Conservation (phyloP, 2,888 invertebrate genomes). For the Agapetus fuscipes region DNA sequence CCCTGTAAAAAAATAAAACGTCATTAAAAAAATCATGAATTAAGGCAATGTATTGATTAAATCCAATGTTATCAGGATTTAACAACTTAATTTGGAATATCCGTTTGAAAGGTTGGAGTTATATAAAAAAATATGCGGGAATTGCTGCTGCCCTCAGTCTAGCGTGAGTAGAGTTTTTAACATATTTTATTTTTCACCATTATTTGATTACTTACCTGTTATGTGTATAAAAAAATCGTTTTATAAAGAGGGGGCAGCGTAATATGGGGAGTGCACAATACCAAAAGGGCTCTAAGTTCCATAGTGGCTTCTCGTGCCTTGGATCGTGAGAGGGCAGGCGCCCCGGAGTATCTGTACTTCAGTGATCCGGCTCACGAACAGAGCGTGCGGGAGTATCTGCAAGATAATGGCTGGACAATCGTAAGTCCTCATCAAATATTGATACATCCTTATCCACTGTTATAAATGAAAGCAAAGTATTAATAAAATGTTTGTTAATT, state of each 20-base stretch:
- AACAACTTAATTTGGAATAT: conserved; percentile 18
- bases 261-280: conserved; percentile 9
- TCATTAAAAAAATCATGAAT: too few species aligned
- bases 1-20: too few species aligned
- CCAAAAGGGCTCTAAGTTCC: conserved; percentile 19
- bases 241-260: conserved; percentile 10
- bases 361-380: conserved; percentile 35
- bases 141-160: conserved; percentile 12
- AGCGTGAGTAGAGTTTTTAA: conserved; percentile 6
- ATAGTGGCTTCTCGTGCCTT: conserved; percentile 36
- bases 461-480: too few species aligned
- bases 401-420: conserved; percentile 18
- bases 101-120: conserved; percentile 17
- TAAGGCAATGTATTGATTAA: too few species aligned
- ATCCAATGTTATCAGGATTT: conserved; percentile 14
- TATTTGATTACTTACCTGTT: too few species aligned
- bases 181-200: too few species aligned
- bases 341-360: conserved; percentile 39
- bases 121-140: conserved; percentile 18
- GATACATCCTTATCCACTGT: not conserved
- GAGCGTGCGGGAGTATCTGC: conserved; percentile 21
- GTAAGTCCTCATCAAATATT: conserved; percentile 9
- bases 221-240: too few species aligned
- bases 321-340: conserved; percentile 35
- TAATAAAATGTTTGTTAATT: too few species aligned